Conservation (phyloP, 2,888 invertebrate species). For the Brachyptera risi region DNA sequence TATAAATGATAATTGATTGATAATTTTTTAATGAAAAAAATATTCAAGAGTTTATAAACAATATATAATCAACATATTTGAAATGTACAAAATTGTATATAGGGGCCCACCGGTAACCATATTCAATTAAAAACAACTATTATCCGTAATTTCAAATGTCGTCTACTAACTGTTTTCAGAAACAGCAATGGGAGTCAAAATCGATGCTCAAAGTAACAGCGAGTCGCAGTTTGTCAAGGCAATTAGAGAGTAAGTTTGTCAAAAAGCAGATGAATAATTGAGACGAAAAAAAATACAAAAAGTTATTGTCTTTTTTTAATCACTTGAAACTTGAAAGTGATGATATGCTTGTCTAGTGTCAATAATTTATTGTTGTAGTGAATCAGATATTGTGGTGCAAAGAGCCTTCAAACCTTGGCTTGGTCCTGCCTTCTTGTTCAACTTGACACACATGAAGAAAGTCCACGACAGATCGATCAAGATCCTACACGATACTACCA, state of each 20-base stretch:
- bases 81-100: background rate
- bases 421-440: background rate
- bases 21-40: too few species aligned
- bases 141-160: background rate
- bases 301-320: too few species aligned
- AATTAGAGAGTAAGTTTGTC: slow-evolving; percentile 25
- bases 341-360: too few species aligned
- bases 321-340: too few species aligned
- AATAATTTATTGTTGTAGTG: background rate
- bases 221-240: slow-evolving; percentile 26
- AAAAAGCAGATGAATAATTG: too few species aligned
- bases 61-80: background rate
- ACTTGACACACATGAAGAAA: background rate
- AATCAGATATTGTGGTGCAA: background rate
- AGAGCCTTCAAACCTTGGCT: background rate
- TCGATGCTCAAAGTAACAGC: slow-evolving; percentile 24
- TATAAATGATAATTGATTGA: too few species aligned
- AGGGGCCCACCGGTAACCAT: background rate
- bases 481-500: slow-evolving; percentile 23
- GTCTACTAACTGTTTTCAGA: background rate
- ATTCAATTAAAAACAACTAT: too few species aligned
- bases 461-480: slow-evolving; percentile 13
- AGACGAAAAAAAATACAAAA: too few species aligned
- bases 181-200: slow-evolving; percentile 24
- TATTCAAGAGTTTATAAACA: too few species aligned